These are phyloP conservation scores for Rhabdophis nuchalis DNA, from an alignment of 2,797 vertebrate species.

Conservation along the genomic window DNA sequence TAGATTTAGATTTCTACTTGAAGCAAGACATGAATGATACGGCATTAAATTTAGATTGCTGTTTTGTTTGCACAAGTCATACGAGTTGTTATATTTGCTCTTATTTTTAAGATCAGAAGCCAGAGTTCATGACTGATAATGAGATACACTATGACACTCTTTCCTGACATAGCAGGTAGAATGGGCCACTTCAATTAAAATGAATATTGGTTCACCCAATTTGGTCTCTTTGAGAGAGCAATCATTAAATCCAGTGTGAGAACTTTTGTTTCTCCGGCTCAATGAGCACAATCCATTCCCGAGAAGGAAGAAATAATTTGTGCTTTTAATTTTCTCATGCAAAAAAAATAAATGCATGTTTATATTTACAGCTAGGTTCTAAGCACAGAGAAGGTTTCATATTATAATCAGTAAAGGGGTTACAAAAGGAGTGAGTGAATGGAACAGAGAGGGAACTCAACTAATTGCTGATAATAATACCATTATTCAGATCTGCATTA, in stretches of 20 bases:
- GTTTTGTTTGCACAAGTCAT: not conserved
- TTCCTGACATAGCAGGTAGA: not conserved
- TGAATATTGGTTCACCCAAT: not conserved
- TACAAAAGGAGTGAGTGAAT: not conserved
- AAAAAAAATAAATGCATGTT: not conserved
- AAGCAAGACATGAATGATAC: not conserved
- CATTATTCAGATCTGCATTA: conserved; percentile 5
- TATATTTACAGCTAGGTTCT: not conserved
- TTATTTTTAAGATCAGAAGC: not conserved
- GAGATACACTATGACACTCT: not conserved
- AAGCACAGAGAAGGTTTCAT: not conserved
- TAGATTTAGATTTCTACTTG: not conserved
- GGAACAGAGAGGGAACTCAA: not conserved
- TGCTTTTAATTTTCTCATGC: not conserved
- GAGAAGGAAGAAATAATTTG: not conserved
- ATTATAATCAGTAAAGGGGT: not conserved
- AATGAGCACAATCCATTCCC: not conserved
- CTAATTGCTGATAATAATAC: conserved; percentile 12
- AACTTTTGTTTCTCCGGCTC: not conserved
- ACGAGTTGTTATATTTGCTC: not conserved
- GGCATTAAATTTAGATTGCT: not conserved
- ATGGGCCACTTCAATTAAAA: not conserved
- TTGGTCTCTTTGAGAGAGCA: not conserved
- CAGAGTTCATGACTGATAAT: not conserved
- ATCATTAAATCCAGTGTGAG: not conserved